Evolutionary conservation across 1,140 invertebrate genomes (phyloP).

Genomic region (Zaprionus tsacasi): DNA sequence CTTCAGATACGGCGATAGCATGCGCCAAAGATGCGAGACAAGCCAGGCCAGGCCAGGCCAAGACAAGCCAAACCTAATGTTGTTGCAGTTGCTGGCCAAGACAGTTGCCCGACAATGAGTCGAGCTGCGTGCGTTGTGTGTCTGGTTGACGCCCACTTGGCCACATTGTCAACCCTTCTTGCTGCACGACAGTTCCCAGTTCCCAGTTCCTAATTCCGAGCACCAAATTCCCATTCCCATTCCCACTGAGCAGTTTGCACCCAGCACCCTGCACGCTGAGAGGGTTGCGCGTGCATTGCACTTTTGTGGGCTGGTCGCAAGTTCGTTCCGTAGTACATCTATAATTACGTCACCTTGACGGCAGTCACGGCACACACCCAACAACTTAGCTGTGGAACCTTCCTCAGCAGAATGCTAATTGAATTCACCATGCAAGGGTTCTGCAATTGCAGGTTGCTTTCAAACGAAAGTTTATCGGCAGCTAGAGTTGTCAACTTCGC

Average conservation of each 20-base stretch:
- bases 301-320: constrained; percentile 58
- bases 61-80: not conserved
- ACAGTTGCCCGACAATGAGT: not conserved
- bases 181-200: constrained; percentile 12
- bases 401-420: not conserved
- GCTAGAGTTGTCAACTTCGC: no score
- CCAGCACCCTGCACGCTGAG: constrained; percentile 33
- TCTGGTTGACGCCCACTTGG: constrained; percentile 69
- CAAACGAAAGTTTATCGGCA: no score
- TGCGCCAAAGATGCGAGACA: constrained; percentile 43
- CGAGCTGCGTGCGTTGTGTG: constrained; percentile 20
- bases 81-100: no score
- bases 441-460: not conserved
- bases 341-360: constrained; percentile 76
- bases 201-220: constrained; percentile 13
- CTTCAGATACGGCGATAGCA: constrained; percentile 67
- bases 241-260: constrained; percentile 33
- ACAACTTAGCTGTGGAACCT: constrained; percentile 18
- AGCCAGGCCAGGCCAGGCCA: constrained; percentile 14
- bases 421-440: not conserved
- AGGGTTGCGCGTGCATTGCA: constrained; percentile 73
- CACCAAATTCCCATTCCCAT: constrained; percentile 26
- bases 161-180: constrained; percentile 61
- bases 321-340: constrained; percentile 63
- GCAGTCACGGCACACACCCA: constrained; percentile 49